Evolutionary conservation across 2,888 invertebrate species (phyloP), one percentile per base, ranked within the genome.

Genomic region (Limnephilus marmoratus): DNA sequence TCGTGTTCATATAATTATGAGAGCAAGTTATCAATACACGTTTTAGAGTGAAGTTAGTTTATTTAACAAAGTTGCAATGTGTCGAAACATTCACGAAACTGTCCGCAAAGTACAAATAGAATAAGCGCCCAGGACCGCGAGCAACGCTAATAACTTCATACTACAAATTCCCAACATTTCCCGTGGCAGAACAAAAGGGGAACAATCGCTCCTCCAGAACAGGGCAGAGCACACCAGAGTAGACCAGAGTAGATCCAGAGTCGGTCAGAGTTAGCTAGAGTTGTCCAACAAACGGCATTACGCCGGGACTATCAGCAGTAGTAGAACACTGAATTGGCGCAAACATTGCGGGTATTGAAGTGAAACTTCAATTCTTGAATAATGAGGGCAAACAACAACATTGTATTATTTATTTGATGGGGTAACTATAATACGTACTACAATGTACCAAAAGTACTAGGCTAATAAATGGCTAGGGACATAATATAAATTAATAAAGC

Each of bases 201-300:
- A 49, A 87, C 29, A 87, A 31, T 87, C 68, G 24, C 24, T 9
- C n/a, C 24, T 68, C 24, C 9, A 24, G 68, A 68, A 24, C 24
- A 24, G 68, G 68, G 24, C 68, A 68, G 9, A 15, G 15, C 15
- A 49, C 15, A 49, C 15, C 24, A 7, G 24, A 1, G 68, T 24
- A n/a, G 68, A 24, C 68, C 68, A 68, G 24, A n/a, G 68, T n/a
- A 68, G 9, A 68, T 0, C 24, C 68, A 68, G 24, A 24, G 24
- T 68, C 1, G 68, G 24, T 24, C 68, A 68, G 68, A 49, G 87
- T 87, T 87, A 68, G 31, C 31, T 53, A 24, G 49, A 87, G 87
- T 87, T 49, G 87, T 24, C 87, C 31, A 45, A 49, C 87, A 87
- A 49, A 87, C 68, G 68, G 87, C 29, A 24, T 83, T 37, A 83